Base-by-base conservation (phyloP, 2,113 vertebrate genomes). In the Poecile atricapillus region DNA sequence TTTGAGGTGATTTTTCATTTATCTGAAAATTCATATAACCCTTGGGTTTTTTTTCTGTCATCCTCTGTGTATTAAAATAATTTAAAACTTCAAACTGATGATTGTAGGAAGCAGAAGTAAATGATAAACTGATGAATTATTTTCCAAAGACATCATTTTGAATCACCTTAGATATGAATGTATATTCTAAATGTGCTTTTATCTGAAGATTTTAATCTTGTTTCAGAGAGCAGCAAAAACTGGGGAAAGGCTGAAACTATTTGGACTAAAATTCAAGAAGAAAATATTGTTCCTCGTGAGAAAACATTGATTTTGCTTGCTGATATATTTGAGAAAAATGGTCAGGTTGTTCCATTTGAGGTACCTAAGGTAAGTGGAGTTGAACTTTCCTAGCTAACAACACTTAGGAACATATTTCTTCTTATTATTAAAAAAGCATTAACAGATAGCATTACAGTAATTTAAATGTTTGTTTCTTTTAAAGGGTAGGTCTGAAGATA, bases 211-310 rank as follows among this genome's bases (percentile, higher is more conserved):
- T 24, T 83, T 12, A 50, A 74, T 87, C 39, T 65, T 90, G 77
- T 97, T 97, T 79, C 96, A 99, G 99, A 98, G 68, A 75, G 96
- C 37, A 98, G 87, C 6, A 94, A 97, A 44, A 95, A 99, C 95
- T 99, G 98, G 98, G 19, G 87, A 91, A 99, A 97, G 91, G 99
- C 99, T 49, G 98, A 99, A 49, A 94, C 97, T 20, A 41, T 95
- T 64, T 99, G 99, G 99, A 99, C 97, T 62, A 99, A 99, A 98
- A 99, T 99, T 97, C 99, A 99, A 95, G 99, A 99, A 94, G 99
- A 99, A 97, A 99, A 98, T 85, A 17, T 99, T 83, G 98, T 99
- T 97, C 99, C 99, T 64, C 98, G 98, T 63, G 98, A 98, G 64
- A 98, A 97, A 95, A 99, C 99, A 3, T 96, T 99, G 28, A 89